phyloP scores from a whole-genome alignment of 2,888 invertebrate species.

The Calephelis perditalis region DNA sequence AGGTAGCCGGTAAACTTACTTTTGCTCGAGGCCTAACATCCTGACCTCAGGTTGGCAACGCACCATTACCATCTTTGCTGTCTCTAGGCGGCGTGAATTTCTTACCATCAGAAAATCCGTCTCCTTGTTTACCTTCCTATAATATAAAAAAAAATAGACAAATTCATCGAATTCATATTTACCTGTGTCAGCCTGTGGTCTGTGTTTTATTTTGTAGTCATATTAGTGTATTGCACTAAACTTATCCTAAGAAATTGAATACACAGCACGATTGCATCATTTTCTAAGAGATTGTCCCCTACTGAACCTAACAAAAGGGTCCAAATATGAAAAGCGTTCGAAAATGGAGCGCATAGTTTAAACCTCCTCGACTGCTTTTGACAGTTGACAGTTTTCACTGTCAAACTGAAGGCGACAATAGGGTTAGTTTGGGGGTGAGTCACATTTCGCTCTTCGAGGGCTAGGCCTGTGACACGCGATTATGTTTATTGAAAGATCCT shows the following conservation, averaged over 20 bases:
- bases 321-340: constrained; percentile 58
- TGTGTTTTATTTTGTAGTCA: too few species aligned
- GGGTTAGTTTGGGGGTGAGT: constrained; percentile 70
- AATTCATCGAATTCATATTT: too few species aligned
- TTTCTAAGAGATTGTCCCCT: constrained; percentile 42
- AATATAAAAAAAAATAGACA: too few species aligned
- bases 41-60: too few species aligned
- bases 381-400: constrained; percentile 76
- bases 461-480: constrained; percentile 63
- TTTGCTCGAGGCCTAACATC: too few species aligned
- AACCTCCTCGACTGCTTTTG: constrained; percentile 73
- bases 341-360: constrained; percentile 71
- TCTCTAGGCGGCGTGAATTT: too few species aligned
- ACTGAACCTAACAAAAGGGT: constrained; percentile 51
- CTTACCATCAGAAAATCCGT: too few species aligned
- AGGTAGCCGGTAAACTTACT: too few species aligned
- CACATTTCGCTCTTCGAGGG: constrained; percentile 50
- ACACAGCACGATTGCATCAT: background rate
- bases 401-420: constrained; percentile 60
- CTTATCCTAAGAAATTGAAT: background rate
- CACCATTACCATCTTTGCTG: too few species aligned
- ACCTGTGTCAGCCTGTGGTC: too few species aligned
- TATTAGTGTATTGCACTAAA: too few species aligned
- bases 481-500: constrained; percentile 69
- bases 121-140: too few species aligned